Percentiles rank a stretch among this genome's conserved stretches.
Evolutionary conservation across 2,113 vertebrate genomes (phyloP).

Genomic region (Microcebus ravelobensis): DNA sequence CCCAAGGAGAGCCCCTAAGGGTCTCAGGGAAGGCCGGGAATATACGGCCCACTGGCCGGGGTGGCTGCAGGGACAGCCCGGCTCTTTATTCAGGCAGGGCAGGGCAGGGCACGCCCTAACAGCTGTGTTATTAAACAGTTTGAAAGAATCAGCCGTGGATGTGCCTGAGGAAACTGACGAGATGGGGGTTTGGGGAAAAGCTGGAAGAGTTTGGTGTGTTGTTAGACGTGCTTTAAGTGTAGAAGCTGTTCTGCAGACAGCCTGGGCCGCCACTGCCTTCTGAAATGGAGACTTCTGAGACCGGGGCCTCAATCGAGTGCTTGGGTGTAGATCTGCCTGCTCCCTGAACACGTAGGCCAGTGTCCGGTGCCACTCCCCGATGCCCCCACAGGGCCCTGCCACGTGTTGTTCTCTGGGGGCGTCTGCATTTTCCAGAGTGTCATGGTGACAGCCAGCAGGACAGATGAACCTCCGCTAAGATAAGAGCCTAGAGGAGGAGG

Average conservation of each 20-base stretch:
- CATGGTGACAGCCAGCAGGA: neutral
- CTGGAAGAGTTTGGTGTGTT: neutral
- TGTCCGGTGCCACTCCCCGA: rapidly evolving
- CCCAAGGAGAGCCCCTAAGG: neutral
- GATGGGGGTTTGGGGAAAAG: neutral
- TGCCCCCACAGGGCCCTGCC: rapidly evolving
- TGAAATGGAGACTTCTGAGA: rapidly evolving
- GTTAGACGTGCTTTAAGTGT: neutral
- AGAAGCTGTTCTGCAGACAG: rapidly evolving
- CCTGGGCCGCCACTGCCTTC: neutral
- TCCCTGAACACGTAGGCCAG: neutral
- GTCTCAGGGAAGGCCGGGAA: neutral
- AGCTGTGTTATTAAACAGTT: neutral
- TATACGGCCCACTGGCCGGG: neutral
- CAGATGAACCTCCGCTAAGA: neutral
- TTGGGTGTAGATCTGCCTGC: rapidly evolving
- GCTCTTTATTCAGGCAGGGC: neutral
- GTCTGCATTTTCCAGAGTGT: neutral
- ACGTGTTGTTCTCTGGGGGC: neutral
- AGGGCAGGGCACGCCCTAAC: neutral
- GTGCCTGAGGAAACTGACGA: neutral
- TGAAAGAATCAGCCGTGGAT: neutral
- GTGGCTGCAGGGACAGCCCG: rapidly evolving
- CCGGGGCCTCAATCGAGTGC: rapidly evolving
- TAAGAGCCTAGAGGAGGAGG: neutral